Evolutionary conservation across 2,797 vertebrate species (phyloP).

Genomic region (Harpagifer antarcticus): DNA sequence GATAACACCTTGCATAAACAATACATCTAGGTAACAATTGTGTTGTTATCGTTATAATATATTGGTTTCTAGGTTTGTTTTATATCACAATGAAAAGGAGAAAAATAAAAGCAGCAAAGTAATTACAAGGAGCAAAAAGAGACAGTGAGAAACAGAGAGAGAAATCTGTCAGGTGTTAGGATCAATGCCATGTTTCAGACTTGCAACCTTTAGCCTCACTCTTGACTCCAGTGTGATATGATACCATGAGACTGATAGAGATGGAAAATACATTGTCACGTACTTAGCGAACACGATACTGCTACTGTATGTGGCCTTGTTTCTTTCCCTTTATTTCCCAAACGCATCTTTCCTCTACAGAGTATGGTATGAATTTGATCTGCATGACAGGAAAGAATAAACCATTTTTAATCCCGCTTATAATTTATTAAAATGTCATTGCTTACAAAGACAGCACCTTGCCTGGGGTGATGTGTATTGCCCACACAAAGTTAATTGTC

Average conservation of each 20-base stretch:
- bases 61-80: neutral
- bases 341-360: slow-evolving; percentile 68
- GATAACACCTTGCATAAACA: slow-evolving; percentile 47
- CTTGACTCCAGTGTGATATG: slow-evolving; percentile 81
- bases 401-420: slow-evolving; percentile 50
- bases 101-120: slow-evolving; percentile 18
- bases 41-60: slow-evolving; percentile 16
- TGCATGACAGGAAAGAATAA: slow-evolving; percentile 51
- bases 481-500: slow-evolving; percentile 70
- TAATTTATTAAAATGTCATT: slow-evolving; percentile 76
- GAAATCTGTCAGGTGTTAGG: slow-evolving; percentile 84
- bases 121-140: slow-evolving; percentile 46
- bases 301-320: slow-evolving; percentile 64
- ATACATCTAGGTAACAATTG: slow-evolving; percentile 26
- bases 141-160: slow-evolving; percentile 43
- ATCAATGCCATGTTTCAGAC: slow-evolving; percentile 86
- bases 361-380: slow-evolving; percentile 74
- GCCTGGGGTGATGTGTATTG: slow-evolving; percentile 58
- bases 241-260: slow-evolving; percentile 82
- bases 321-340: slow-evolving; percentile 74
- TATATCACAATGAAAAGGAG: slow-evolving; percentile 16
- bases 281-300: slow-evolving; percentile 82
- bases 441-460: slow-evolving; percentile 58
- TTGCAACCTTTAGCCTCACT: slow-evolving; percentile 86
- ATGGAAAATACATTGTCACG: slow-evolving; percentile 83